These are phyloP conservation scores for Mastacembelus armatus DNA, from an alignment of 2,797 vertebrate species.

Conservation along the genomic window DNA sequence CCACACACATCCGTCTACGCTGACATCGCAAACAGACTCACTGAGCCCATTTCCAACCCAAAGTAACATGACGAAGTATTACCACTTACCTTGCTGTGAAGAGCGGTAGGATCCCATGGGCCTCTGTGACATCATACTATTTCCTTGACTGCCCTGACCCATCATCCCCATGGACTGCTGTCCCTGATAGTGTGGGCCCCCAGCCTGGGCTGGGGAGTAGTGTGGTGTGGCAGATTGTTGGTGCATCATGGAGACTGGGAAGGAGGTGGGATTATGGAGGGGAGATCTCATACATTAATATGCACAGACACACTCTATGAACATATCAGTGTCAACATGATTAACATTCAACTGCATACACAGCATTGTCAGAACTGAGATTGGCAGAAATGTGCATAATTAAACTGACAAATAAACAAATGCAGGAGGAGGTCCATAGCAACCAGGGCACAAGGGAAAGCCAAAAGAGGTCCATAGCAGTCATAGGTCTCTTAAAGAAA, in stretches of 20 bases:
- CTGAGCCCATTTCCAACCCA: conserved; percentile 12
- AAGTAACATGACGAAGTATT: conserved; percentile 1
- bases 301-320: conserved; percentile 12
- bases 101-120: conserved; percentile 93
- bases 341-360: conserved; percentile 21
- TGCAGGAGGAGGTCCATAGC: conserved; percentile 19
- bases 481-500: conserved; percentile 35
- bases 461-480: conserved; percentile 32
- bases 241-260: conserved; percentile 94
- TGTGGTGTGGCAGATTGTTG: conserved; percentile 93
- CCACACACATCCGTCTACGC: neutral
- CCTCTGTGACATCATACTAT: conserved; percentile 92
- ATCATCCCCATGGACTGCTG: conserved; percentile 92
- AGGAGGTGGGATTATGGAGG: conserved; percentile 45
- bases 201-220: conserved; percentile 90
- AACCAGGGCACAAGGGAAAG: conserved; percentile 26
- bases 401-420: conserved; percentile 37
- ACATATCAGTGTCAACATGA: neutral
- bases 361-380: conserved; percentile 12
- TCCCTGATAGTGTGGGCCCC: conserved; percentile 93
- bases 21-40: conserved; percentile 16
- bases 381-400: conserved; percentile 35
- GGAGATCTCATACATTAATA: conserved; percentile 64
- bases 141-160: conserved; percentile 92
- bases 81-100: conserved; percentile 91